Conservation (phyloP, 2,113 vertebrate genomes). For the Uropsilus gracilis region DNA sequence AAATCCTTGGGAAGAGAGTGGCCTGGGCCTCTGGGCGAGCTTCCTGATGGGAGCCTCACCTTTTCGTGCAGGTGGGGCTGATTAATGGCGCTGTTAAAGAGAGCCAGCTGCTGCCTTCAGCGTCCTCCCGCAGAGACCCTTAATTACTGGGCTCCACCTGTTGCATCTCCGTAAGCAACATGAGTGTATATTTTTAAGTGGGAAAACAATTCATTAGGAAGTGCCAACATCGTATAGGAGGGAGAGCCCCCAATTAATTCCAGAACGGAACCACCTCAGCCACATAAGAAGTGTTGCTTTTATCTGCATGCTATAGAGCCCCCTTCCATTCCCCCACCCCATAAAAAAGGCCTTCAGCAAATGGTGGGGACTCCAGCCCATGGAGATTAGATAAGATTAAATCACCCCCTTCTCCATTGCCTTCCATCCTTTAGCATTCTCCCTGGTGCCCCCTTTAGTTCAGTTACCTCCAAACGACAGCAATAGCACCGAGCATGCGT, state of each 20-base stretch:
- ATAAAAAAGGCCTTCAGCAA: background rate
- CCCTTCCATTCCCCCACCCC: background rate
- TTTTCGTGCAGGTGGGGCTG: slow-evolving; percentile 39
- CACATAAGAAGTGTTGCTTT: background rate
- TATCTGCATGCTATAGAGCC: background rate
- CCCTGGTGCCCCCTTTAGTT: background rate
- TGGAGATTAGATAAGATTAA: background rate
- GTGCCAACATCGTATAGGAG: slow-evolving; percentile 28
- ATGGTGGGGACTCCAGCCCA: background rate
- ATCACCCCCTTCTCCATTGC: background rate
- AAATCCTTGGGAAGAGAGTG: background rate
- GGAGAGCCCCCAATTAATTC: slow-evolving; percentile 28
- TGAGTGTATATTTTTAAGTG: slow-evolving; percentile 18
- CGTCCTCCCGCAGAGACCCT: slow-evolving; percentile 19
- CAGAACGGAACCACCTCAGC: background rate
- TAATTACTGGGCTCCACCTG: slow-evolving; percentile 70
- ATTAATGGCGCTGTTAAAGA: background rate
- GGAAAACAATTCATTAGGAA: slow-evolving; percentile 70
- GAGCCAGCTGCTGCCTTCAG: background rate
- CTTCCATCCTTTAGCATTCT: background rate
- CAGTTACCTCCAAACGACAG: background rate
- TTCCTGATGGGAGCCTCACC: no score
- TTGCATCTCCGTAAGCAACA: slow-evolving; percentile 28
- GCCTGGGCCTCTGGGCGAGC: background rate
- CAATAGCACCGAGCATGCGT: background rate